These are phyloP conservation scores for Heterocephalus glaber DNA, from an alignment of 2,113 vertebrate genomes.

Conservation along the genomic window DNA sequence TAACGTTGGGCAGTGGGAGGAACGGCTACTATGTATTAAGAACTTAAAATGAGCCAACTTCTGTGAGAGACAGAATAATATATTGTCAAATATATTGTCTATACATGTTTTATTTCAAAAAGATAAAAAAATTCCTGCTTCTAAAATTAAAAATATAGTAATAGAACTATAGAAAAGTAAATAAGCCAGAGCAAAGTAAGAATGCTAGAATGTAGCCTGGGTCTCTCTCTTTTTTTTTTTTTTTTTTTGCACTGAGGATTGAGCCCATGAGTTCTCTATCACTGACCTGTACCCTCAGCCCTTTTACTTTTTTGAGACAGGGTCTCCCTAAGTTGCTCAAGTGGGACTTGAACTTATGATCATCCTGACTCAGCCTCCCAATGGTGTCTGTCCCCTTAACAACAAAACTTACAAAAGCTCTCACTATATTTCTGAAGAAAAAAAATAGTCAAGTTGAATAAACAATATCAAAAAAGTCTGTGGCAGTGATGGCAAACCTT, in stretches of 20 bases:
- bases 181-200: not conserved
- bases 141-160: constrained; percentile 30
- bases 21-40: not conserved
- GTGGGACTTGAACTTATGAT: not conserved
- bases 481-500: not conserved
- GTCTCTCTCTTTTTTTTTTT: not conserved
- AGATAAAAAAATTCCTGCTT: not conserved
- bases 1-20: too few species aligned
- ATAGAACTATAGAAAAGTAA: constrained; percentile 44
- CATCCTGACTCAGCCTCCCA: not conserved
- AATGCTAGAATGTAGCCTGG: not conserved
- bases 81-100: not conserved
- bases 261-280: not conserved
- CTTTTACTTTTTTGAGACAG: not conserved
- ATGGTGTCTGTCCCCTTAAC: not conserved
- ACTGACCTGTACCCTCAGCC: not conserved
- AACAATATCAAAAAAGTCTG: not conserved
- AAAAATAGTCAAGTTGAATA: constrained; percentile 29
- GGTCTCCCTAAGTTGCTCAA: not conserved
- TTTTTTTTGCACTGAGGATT: too few species aligned
- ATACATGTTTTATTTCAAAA: not conserved
- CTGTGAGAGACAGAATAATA: not conserved
- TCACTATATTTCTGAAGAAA: constrained; percentile 7
- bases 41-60: not conserved
- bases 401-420: constrained; percentile 24